phyloP scores from a whole-genome alignment of 2,888 invertebrate genomes.

The Torymus tubicola region DNA sequence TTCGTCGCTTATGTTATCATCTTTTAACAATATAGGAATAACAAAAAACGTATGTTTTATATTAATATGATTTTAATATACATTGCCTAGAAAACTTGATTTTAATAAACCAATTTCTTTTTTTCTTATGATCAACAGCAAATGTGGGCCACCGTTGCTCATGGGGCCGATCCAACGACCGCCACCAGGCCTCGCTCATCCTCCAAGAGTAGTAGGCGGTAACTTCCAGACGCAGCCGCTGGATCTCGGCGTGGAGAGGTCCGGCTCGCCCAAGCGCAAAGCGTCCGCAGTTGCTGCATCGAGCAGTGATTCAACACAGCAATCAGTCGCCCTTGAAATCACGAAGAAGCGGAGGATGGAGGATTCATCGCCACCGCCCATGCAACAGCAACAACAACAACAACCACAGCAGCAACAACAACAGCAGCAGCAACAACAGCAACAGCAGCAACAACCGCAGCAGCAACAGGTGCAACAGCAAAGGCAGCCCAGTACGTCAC shows the following conservation, averaged over 20 bases:
- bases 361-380: constrained; percentile 65
- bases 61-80: no score
- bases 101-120: background rate
- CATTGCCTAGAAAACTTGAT: no score
- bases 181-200: constrained; percentile 67
- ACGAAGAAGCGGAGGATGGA: constrained; percentile 82
- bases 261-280: constrained; percentile 82
- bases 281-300: constrained; percentile 73
- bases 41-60: no score
- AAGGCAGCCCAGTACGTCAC: constrained; percentile 55
- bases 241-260: constrained; percentile 82
- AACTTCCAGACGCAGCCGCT: constrained; percentile 84
- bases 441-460: constrained; percentile 31
- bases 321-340: constrained; percentile 79
- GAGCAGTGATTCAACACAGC: constrained; percentile 73
- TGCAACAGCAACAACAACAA: constrained; percentile 50
- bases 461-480: constrained; percentile 56
- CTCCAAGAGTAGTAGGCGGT: constrained; percentile 58
- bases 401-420: constrained; percentile 44
- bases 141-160: constrained; percentile 69
- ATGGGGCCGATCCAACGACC: constrained; percentile 73
- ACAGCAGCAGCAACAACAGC: constrained; percentile 43
- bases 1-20: no score
- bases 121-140: constrained; percentile 40
- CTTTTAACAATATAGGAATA: no score